Conservation (phyloP, 2,888 invertebrate species). For the Thereva nobilitata region DNA sequence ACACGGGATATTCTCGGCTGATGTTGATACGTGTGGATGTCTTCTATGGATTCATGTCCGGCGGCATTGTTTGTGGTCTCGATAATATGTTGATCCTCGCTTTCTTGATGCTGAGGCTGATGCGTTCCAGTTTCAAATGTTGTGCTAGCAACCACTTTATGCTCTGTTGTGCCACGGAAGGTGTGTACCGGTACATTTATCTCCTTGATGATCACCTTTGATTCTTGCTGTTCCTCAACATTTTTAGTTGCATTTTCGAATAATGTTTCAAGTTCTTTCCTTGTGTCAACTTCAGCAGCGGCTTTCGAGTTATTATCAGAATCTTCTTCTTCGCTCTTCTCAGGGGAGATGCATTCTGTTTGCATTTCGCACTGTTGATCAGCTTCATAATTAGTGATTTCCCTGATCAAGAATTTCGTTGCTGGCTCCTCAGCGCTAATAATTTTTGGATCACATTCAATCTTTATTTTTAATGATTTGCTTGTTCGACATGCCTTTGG, state of each 20-base stretch:
- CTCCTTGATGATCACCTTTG: conserved; percentile 52
- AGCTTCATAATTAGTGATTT: neutral
- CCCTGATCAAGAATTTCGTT: conserved; percentile 21
- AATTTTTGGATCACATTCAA: conserved; percentile 11
- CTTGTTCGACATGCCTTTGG: conserved; percentile 58
- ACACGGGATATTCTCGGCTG: conserved; percentile 37
- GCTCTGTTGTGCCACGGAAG: conserved; percentile 5
- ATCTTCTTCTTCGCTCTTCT: neutral
- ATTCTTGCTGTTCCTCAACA: conserved; percentile 50
- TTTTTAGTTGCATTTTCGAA: conserved; percentile 58
- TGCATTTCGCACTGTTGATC: no score
- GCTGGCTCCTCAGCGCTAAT: conserved; percentile 16
- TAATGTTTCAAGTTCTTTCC: conserved; percentile 53
- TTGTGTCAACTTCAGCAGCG: conserved; percentile 47
- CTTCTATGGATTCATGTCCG: conserved; percentile 17
- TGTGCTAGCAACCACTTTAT: conserved; percentile 12
- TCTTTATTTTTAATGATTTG: conserved; percentile 17
- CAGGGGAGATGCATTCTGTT: neutral
- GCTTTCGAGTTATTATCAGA: conserved; percentile 18
- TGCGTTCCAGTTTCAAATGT: conserved; percentile 2
- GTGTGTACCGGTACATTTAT: conserved; percentile 25
- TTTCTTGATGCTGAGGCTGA: conserved; percentile 18
- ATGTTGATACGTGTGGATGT: conserved; percentile 2
- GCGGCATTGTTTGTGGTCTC: conserved; percentile 9
- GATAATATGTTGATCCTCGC: conserved; percentile 8